Base-by-base conservation (phyloP, 2,888 invertebrate species). In the Zele albiditarsus region DNA sequence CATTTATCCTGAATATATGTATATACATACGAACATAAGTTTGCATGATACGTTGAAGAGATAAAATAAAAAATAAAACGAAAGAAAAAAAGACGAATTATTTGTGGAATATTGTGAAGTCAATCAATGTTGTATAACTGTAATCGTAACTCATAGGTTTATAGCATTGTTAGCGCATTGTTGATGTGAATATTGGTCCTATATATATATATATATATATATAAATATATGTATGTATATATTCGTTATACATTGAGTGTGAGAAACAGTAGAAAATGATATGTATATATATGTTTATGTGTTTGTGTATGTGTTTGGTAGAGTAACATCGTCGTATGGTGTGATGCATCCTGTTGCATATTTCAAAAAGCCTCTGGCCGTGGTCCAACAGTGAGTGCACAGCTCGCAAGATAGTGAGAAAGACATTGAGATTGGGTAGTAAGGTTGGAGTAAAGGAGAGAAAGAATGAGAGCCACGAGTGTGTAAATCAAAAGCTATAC, bases 401-500 rank as follows among this genome's bases (percentile, higher is more conserved):
- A 20, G 53, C 46, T 16, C 46, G 38, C 12, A 38, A 12, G 8
- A 23, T 6, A 53, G 20, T 53, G 53, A 20, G n/a, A 53, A 20
- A 46, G 53, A 53, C 38, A 46, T 65, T 53, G 20, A 53, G 8
- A 53, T 53, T n/a, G 53, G 20, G 20, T 20, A 10, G n/a, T 20
- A n/a, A 10, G 5, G 20, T 53, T 5, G 2, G 53, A 53, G 53
- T 20, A 20, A 20, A 6, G 8, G n/a, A 23, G n/a, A 20, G 20
- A 20, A n/a, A 46, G n/a, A 57, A 49, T 27, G 25, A 25, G 25
- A 42, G 60, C 63, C 70, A 78, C 77, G 79, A 77, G 84, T 84
- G 85, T 84, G 88, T 89, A 89, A 89, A 89, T 89, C 88, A 89
- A 87, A 53, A n/a, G 20, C 84, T 80, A 71, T 57, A 85, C 58